phyloP scores from a whole-genome alignment of 2,797 vertebrate species.

The Brotula barbata region DNA sequence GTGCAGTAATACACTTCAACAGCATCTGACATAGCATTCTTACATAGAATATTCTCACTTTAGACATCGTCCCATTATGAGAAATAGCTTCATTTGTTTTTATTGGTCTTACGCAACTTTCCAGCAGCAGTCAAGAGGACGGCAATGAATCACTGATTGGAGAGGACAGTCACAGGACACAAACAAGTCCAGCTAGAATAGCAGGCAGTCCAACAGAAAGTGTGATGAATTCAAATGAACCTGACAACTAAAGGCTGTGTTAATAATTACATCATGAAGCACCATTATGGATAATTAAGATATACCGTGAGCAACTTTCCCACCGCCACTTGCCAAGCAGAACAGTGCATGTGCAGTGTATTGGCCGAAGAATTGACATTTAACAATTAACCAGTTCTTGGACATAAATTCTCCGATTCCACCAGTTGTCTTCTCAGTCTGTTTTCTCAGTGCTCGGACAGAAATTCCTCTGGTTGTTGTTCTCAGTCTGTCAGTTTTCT shows the following conservation, averaged over 20 bases:
- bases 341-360: neutral
- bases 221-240: too few relatives aligned
- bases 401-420: neutral
- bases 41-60: too few relatives aligned
- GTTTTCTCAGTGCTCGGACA: neutral
- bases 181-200: neutral
- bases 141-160: too few relatives aligned
- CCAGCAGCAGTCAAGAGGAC: too few relatives aligned
- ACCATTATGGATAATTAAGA: too few relatives aligned
- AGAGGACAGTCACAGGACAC: neutral
- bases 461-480: neutral
- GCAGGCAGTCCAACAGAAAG: neutral
- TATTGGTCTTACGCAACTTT: too few relatives aligned
- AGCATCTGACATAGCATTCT: too few relatives aligned
- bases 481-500: slow-evolving; percentile 38
- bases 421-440: slow-evolving; percentile 21
- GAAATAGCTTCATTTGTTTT: too few relatives aligned
- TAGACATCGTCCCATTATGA: too few relatives aligned
- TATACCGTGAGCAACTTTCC: neutral
- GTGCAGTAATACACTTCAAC: too few relatives aligned
- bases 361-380: slow-evolving; percentile 8
- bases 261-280: too few relatives aligned
- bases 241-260: neutral
- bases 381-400: slow-evolving; percentile 1
- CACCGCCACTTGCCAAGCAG: too few relatives aligned